phyloP scores from a whole-genome alignment of 2,113 vertebrate genomes.

The Halichoerus grypus region DNA sequence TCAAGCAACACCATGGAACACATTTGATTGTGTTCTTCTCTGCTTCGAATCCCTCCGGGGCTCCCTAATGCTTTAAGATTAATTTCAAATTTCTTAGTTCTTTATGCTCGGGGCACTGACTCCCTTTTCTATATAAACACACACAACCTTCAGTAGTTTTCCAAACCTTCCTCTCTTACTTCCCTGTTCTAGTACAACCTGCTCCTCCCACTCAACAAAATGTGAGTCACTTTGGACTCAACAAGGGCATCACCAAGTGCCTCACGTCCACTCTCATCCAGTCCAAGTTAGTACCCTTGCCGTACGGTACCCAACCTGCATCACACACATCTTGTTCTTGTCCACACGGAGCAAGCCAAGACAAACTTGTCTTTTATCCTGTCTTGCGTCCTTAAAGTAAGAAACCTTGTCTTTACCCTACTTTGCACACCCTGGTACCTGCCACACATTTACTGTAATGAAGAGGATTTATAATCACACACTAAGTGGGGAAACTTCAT shows the following conservation, averaged over 20 bases:
- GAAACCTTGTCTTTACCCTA: neutral
- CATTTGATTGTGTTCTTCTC: neutral
- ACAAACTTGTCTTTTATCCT: neutral
- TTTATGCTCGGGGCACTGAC: neutral
- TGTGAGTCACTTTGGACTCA: neutral
- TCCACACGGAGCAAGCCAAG: neutral
- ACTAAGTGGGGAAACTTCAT: neutral
- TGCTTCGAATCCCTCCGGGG: slow-evolving; percentile 15
- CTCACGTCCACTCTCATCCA: neutral
- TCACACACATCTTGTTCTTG: neutral
- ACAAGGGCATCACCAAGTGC: neutral
- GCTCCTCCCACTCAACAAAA: neutral
- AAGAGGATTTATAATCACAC: neutral
- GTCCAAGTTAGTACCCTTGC: neutral
- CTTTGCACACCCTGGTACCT: neutral
- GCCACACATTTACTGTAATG: neutral
- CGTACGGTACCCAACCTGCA: neutral
- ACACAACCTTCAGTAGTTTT: neutral
- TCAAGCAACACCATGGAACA: neutral
- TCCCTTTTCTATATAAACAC: slow-evolving; percentile 12
- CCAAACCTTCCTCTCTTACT: neutral
- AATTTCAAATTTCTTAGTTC: slow-evolving; percentile 25
- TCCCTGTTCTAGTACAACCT: neutral
- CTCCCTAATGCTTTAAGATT: slow-evolving; percentile 34
- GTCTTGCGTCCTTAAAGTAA: neutral